These are phyloP conservation scores for Scopus umbretta DNA, from an alignment of 2,113 vertebrate species.

Conservation along the genomic window DNA sequence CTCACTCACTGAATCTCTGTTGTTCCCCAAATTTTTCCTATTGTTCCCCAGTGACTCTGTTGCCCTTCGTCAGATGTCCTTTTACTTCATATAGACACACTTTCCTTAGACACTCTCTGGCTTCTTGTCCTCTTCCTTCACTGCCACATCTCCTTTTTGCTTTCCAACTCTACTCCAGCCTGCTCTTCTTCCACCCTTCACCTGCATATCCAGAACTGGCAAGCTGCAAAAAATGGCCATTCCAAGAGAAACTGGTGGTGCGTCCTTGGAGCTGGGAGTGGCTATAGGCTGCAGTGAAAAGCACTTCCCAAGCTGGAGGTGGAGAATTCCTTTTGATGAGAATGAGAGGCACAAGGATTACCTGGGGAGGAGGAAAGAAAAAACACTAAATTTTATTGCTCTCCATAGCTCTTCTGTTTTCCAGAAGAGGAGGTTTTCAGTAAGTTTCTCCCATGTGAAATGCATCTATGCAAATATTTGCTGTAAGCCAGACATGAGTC, in stretches of 20 bases:
- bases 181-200: slow-evolving; percentile 27
- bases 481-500: background rate
- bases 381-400: background rate
- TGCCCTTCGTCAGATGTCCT: background rate
- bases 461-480: background rate
- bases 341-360: background rate
- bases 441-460: background rate
- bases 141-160: slow-evolving; percentile 27
- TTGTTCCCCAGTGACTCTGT: background rate
- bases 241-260: slow-evolving; percentile 21
- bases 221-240: slow-evolving; percentile 20
- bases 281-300: background rate
- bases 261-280: background rate
- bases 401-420: background rate
- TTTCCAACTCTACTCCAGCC: slow-evolving; percentile 22
- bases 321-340: background rate
- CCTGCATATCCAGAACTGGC: background rate
- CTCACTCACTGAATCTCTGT: background rate
- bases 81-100: background rate
- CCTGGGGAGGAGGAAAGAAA: background rate
- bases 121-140: background rate
- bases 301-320: background rate
- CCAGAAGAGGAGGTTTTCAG: background rate
- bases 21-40: background rate
- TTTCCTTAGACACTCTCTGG: background rate